Conservation (phyloP, 2,113 vertebrate genomes). For the Platichthys flesus region DNA sequence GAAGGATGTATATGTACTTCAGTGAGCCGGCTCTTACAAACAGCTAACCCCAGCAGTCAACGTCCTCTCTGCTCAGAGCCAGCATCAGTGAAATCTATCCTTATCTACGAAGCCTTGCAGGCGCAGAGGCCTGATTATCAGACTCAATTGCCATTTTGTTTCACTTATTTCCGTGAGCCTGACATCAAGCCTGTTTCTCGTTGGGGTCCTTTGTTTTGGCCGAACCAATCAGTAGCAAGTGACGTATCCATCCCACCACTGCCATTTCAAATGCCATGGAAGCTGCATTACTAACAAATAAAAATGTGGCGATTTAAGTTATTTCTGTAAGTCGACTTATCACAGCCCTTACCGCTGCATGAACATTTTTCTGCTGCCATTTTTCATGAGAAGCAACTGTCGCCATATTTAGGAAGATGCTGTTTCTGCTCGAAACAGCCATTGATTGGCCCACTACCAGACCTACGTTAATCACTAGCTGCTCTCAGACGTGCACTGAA, state of each 20-base stretch:
- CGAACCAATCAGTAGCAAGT: not conserved
- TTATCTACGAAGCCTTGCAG: not conserved
- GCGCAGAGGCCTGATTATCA: not conserved
- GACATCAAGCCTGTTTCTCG: not conserved
- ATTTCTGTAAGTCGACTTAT: not conserved
- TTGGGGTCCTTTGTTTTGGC: not conserved
- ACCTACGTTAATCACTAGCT: no score
- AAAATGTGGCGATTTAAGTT: not conserved
- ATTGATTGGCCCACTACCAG: no score
- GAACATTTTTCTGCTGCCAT: no score
- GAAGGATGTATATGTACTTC: no score
- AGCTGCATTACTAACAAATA: not conserved
- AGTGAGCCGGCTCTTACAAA: not conserved
- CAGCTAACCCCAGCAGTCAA: not conserved
- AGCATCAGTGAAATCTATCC: not conserved
- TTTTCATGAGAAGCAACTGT: no score
- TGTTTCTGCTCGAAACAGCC: no score
- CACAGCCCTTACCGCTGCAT: not conserved
- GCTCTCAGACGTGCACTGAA: no score
- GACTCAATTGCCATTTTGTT: not conserved
- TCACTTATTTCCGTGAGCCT: constrained; percentile 1
- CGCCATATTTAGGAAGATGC: no score
- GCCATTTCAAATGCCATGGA: not conserved
- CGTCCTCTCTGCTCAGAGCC: not conserved
- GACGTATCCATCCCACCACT: not conserved